Conservation (phyloP, 2,888 invertebrate species). For the Lasioglossum lativentre region DNA sequence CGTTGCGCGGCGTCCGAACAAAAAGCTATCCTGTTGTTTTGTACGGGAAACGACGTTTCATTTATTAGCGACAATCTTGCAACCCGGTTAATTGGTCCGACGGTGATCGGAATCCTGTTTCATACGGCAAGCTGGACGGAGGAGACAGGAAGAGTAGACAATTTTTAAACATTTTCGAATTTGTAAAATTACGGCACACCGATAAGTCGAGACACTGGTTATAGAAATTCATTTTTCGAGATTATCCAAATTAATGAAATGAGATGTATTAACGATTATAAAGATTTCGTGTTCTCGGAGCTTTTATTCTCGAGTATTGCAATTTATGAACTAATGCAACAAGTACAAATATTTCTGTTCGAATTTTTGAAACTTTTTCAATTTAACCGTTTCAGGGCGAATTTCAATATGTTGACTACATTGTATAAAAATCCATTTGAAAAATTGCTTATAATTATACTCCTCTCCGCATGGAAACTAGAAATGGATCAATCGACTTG, state of each 20-base stretch:
- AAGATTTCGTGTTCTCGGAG: neutral
- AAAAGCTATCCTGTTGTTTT: constrained; percentile 7
- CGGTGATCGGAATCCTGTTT: neutral
- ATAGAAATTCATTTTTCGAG: too few relatives aligned
- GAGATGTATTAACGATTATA: too few relatives aligned
- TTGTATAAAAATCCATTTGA: neutral
- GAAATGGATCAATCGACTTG: neutral
- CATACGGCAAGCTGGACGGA: neutral
- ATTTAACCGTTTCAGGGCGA: neutral
- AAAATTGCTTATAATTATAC: too few relatives aligned
- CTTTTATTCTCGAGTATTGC: too few relatives aligned
- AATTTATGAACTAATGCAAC: too few relatives aligned
- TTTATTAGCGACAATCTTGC: constrained; percentile 1
- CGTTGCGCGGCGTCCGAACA: neutral
- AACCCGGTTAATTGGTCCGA: neutral
- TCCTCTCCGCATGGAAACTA: neutral
- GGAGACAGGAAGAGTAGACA: too few relatives aligned
- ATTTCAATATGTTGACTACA: neutral
- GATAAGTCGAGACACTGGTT: too few relatives aligned
- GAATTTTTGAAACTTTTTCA: neutral
- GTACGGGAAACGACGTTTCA: neutral
- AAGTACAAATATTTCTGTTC: too few relatives aligned
- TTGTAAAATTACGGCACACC: too few relatives aligned
- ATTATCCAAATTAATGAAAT: too few relatives aligned
- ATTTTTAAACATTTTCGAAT: too few relatives aligned